Percentiles rank a stretch among this genome's conserved stretches.
Conservation (phyloP, 2,113 vertebrate genomes). For the Sitta europaea region DNA sequence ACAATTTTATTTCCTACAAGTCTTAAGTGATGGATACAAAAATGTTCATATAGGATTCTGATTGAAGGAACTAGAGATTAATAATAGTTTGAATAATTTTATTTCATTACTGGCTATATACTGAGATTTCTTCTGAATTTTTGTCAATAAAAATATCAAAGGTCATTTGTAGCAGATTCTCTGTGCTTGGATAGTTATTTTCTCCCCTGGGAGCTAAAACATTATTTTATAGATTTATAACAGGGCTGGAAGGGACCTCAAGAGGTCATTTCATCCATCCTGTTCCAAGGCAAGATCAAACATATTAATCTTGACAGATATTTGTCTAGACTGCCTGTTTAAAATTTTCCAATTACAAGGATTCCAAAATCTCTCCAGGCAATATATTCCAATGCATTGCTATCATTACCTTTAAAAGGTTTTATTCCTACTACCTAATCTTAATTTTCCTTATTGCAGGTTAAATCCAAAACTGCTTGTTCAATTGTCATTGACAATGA, state of each 20-base stretch:
- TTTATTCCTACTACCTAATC: not conserved
- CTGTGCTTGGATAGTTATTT: not conserved
- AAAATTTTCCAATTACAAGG: not conserved
- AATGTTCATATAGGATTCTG: not conserved
- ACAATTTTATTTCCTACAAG: not conserved
- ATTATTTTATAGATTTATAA: constrained; percentile 18
- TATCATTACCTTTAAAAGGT: not conserved
- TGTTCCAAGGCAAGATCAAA: constrained; percentile 27
- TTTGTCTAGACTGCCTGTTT: not conserved
- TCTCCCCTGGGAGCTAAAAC: not conserved
- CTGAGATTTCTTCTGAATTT: not conserved
- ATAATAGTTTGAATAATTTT: not conserved
- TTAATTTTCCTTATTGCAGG: not conserved
- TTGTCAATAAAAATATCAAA: constrained; percentile 42
- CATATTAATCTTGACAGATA: constrained; percentile 12
- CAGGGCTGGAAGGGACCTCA: not conserved
- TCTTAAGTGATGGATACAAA: not conserved
- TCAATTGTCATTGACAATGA: not conserved
- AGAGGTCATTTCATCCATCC: constrained; percentile 33
- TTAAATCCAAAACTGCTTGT: not conserved
- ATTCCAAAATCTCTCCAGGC: not conserved
- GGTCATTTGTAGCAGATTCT: constrained; percentile 18
- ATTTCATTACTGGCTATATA: not conserved
- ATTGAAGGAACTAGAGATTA: not conserved
- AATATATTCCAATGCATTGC: not conserved